Conservation (phyloP, 2,888 invertebrate species). For the Tortrix viridana region DNA sequence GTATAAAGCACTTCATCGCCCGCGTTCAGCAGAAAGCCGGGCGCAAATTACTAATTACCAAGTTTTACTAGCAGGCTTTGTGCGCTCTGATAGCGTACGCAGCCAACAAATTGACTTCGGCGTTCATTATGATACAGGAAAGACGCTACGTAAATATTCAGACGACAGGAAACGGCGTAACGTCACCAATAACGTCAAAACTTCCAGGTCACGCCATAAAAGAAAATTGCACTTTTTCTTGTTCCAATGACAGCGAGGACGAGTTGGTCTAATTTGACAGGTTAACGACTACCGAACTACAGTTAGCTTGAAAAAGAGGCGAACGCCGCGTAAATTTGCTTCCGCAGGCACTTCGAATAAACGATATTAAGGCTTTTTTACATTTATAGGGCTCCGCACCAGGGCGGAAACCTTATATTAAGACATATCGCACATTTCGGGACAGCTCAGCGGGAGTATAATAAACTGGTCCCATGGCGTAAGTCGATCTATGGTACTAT, state of each 20-base stretch:
- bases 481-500: constrained; percentile 17
- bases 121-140: constrained; percentile 1
- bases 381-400: constrained; percentile 20
- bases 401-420: constrained; percentile 19
- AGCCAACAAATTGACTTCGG: constrained; percentile 13
- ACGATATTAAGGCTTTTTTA: constrained; percentile 29
- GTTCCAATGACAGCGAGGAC: constrained; percentile 62
- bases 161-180: constrained; percentile 27
- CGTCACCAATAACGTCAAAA: constrained; percentile 62
- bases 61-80: constrained; percentile 18
- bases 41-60: constrained; percentile 24
- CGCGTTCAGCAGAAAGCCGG: constrained; percentile 16
- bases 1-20: constrained; percentile 9
- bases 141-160: constrained; percentile 15
- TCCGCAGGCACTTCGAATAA: constrained; percentile 48
- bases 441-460: constrained; percentile 14
- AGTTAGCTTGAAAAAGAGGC: constrained; percentile 55
- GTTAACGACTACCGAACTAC: constrained; percentile 62
- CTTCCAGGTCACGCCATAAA: constrained; percentile 68
- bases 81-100: constrained; percentile 16
- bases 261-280: constrained; percentile 70
- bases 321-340: constrained; percentile 46
- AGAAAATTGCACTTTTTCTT: constrained; percentile 71
- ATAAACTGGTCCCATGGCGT: constrained; percentile 16
- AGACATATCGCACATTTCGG: constrained; percentile 28